These are phyloP conservation scores for Steatocranus sp. DNA, from an alignment of 2,797 vertebrate species.

Conservation along the genomic window DNA sequence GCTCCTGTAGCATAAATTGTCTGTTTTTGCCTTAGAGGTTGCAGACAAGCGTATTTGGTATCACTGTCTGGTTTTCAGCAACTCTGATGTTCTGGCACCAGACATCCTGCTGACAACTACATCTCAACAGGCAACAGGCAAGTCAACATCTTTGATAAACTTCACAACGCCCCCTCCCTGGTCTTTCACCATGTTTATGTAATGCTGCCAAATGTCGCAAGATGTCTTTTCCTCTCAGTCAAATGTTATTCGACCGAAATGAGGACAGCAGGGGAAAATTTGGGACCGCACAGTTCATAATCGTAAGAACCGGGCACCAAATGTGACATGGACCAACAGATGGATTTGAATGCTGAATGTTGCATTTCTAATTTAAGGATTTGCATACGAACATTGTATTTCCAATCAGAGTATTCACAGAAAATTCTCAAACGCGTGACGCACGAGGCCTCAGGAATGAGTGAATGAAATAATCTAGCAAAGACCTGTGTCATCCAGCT, in stretches of 20 bases:
- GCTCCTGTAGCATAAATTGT: not conserved
- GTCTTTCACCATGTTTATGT: constrained; percentile 6
- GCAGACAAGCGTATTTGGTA: not conserved
- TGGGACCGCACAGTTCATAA: not conserved
- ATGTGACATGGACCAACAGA: constrained; percentile 14
- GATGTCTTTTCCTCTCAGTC: not conserved
- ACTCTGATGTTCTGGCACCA: constrained; percentile 14
- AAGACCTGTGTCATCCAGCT: not conserved
- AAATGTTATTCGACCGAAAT: constrained; percentile 5
- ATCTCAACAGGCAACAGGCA: not conserved
- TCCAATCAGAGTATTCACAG: not conserved
- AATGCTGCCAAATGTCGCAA: constrained; percentile 28
- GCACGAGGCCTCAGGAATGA: not conserved
- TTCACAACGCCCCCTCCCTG: not conserved
- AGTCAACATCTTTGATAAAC: constrained; percentile 22
- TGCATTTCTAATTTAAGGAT: not conserved
- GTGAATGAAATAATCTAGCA: not conserved
- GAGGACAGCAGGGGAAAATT: not conserved
- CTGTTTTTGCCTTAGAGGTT: not conserved
- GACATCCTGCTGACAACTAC: constrained; percentile 7
- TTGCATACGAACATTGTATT: not conserved
- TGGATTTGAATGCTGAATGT: constrained; percentile 15
- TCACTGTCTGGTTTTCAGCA: constrained; percentile 8
- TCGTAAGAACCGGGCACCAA: not conserved
- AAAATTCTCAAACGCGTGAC: not conserved